A percentile compares a stretch with the other conserved stretches of the same genome.
Conservation (phyloP, 2,797 vertebrate species). For the Sebastes taczanowskii region DNA sequence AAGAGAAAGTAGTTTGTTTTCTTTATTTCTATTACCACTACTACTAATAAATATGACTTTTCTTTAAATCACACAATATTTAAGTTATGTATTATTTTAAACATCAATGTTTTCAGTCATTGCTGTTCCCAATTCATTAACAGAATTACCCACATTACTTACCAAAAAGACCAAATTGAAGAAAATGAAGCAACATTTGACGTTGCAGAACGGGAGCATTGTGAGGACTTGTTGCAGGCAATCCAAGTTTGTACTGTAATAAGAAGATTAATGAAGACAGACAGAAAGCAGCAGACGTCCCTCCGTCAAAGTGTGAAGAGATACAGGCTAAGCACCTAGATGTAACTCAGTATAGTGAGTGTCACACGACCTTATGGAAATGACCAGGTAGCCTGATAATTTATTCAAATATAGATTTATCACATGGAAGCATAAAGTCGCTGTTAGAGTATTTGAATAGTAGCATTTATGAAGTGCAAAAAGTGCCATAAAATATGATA, state of each 20-base stretch:
- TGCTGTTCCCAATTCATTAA: background rate
- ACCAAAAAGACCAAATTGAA: slow-evolving; percentile 60
- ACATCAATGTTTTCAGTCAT: background rate
- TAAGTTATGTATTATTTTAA: too few species aligned
- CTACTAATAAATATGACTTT: background rate
- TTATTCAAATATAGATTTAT: background rate
- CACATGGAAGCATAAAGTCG: background rate
- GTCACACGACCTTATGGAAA: slow-evolving; percentile 40
- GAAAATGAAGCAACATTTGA: slow-evolving; percentile 55
- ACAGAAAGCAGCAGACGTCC: background rate
- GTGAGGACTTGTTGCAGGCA: background rate
- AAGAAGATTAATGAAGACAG: background rate
- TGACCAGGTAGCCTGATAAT: slow-evolving; percentile 17
- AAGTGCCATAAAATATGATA: background rate
- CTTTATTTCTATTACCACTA: background rate
- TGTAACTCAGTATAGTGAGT: background rate
- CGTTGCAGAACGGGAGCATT: slow-evolving; percentile 29
- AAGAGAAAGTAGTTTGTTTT: too few species aligned
- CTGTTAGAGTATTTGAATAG: slow-evolving; percentile 41
- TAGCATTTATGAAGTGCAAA: background rate
- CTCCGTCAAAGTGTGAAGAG: background rate
- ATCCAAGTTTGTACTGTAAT: background rate
- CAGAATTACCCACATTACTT: slow-evolving; percentile 7
- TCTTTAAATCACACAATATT: background rate
- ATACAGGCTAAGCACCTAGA: background rate